Evolutionary conservation across 1,140 invertebrate genomes (phyloP), one percentile per base, ranked within the genome.

Genomic region (Brachionus plicatilis): DNA sequence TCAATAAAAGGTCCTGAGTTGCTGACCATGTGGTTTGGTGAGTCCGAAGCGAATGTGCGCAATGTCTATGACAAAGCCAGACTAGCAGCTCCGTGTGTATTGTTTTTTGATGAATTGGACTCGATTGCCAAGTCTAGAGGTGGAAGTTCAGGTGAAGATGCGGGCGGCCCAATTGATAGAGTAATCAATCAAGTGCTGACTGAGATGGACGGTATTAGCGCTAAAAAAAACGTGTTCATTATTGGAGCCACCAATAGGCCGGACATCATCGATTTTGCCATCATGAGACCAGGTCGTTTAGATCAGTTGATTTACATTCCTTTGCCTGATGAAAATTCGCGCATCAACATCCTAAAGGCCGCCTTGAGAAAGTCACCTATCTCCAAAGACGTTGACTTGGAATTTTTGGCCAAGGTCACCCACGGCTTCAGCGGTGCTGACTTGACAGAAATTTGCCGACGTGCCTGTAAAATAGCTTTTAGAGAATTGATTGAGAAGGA

Each of bases 221-320:
- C 96, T 24, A 99, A 99, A 92, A 99, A 99, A 90, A 99, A 99
- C 90, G 45, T 99, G 2, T 99, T 99, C 88, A 99, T 99, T 86
- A 99, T 99, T 90, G 98, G 96, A 89, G 95, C 95, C 37, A 96
- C 95, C n/a, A 96, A 96, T 90, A 87, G 92, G 84, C 92, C 90
- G 86, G 97, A 99, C 89, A 99, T 99, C 87, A 99, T 99, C 90
- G 98, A 99, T 92, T 94, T 96, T 50, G 98, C 98, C 79, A 99
- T 99, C 89, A 92, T 99, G 70, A 93, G 98, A 90, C 98, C 98
- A 47, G 98, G 98, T 6, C 94, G 98, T 89, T 92, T 99, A 68
- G 98, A 99, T 93, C 97, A 99, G 90, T 91, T 99, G 60, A 99
- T 99, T 88, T 99, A 99, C 92, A 99, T 99, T 92, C 98, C 98